These are phyloP conservation scores for Drosophila fuyamai DNA, from an alignment of 1,140 invertebrate species.

Conservation along the genomic window DNA sequence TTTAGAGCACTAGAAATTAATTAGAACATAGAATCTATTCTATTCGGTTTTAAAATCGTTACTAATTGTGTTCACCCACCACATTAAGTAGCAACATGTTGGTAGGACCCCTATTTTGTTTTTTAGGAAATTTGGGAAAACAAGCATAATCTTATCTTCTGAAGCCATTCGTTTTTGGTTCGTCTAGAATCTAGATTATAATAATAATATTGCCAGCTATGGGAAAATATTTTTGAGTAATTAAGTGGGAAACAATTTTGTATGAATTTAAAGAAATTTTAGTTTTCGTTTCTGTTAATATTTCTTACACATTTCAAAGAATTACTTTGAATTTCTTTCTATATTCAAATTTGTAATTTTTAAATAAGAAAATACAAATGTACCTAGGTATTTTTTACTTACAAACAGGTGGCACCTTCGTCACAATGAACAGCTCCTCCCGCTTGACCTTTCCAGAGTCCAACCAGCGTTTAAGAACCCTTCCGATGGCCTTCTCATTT, in stretches of 20 bases:
- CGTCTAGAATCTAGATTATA: too few species aligned
- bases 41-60: not conserved
- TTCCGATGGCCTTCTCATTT: conserved; percentile 93
- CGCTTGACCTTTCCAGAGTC: conserved; percentile 89
- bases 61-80: not conserved
- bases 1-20: too few species aligned
- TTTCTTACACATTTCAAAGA: not conserved
- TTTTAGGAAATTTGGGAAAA: too few species aligned
- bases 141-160: not conserved
- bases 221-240: not conserved
- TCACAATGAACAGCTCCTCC: conserved; percentile 92
- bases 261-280: too few species aligned
- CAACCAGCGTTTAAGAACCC: conserved; percentile 90
- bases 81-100: not conserved
- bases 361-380: too few species aligned
- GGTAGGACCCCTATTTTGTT: not conserved
- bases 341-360: not conserved
- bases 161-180: too few species aligned
- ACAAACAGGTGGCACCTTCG: conserved; percentile 88
- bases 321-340: not conserved
- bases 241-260: too few species aligned
- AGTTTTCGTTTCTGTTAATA: not conserved
- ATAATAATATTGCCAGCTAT: not conserved
- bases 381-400: conserved; percentile 9
- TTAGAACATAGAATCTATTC: too few species aligned